These are phyloP conservation scores for Fistularia commersonii DNA, from an alignment of 2,797 vertebrate species.

Conservation along the genomic window DNA sequence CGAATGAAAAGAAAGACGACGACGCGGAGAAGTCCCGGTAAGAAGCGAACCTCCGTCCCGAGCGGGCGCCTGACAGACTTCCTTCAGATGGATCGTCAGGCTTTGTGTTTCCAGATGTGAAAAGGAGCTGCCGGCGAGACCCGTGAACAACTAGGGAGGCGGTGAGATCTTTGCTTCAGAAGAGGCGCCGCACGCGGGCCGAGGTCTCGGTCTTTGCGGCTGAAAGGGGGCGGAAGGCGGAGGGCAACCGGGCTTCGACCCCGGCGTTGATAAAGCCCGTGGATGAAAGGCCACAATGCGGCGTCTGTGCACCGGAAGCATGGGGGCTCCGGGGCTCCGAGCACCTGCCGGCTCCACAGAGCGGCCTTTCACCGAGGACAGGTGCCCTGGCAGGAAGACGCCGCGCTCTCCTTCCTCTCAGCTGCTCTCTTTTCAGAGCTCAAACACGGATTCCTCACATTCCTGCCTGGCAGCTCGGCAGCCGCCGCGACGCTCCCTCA, in stretches of 20 bases:
- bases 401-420: conserved; percentile 41
- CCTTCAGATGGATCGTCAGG: background rate
- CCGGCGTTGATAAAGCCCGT: conserved; percentile 49
- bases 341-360: conserved; percentile 77
- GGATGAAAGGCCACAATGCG: conserved; percentile 59
- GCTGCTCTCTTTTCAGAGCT: conserved; percentile 63
- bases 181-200: conserved; percentile 31
- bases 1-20: too few relatives aligned
- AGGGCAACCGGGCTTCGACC: conserved; percentile 50
- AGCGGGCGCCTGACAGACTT: too few relatives aligned
- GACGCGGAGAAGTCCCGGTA: too few relatives aligned
- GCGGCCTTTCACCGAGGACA: conserved; percentile 78
- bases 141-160: conserved; percentile 51
- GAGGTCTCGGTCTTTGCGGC: background rate
- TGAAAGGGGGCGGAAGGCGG: conserved; percentile 28
- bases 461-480: conserved; percentile 56
- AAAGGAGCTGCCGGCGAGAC: conserved; percentile 50
- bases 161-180: conserved; percentile 64
- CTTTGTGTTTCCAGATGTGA: conserved; percentile 56
- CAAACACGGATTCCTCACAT: conserved; percentile 66
- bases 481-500: conserved; percentile 36
- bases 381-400: conserved; percentile 59
- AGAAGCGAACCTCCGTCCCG: too few relatives aligned
- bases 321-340: conserved; percentile 60
- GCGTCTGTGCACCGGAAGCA: conserved; percentile 47